Evolutionary conservation across 2,797 vertebrate genomes (phyloP).

Genomic region (Poliocrania exsul): DNA sequence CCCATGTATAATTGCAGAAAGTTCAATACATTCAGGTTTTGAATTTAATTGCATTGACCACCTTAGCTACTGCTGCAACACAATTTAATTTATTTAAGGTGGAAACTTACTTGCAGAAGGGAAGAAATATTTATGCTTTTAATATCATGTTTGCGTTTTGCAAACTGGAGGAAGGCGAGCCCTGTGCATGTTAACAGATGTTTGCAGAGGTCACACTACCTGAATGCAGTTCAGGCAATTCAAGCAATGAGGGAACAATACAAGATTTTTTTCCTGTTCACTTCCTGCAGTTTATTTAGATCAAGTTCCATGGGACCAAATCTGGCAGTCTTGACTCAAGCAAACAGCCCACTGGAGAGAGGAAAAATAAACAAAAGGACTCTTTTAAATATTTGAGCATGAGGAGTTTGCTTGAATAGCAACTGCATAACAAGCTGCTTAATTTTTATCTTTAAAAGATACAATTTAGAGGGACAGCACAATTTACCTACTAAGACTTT

Average conservation of each 20-base stretch:
- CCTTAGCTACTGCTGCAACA: conserved; percentile 80
- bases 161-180: not conserved
- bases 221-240: conserved; percentile 61
- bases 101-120: conserved; percentile 69
- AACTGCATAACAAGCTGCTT: conserved; percentile 4
- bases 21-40: conserved; percentile 91
- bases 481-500: not conserved
- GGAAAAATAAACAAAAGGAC: conserved; percentile 60
- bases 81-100: conserved; percentile 84
- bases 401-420: conserved; percentile 18
- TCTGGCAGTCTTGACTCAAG: conserved; percentile 63
- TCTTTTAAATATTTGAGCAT: conserved; percentile 48
- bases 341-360: conserved; percentile 58
- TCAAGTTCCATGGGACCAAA: conserved; percentile 59
- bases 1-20: conserved; percentile 92
- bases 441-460: conserved; percentile 42
- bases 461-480: not conserved
- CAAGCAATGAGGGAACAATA: conserved; percentile 50
- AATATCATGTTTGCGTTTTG: not conserved
- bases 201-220: conserved; percentile 69
- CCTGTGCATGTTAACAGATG: conserved; percentile 46
- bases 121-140: conserved; percentile 52
- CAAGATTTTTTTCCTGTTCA: not conserved
- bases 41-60: conserved; percentile 89
- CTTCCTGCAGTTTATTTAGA: conserved; percentile 69